Conservation (phyloP, 2,888 invertebrate species). For the Trachelus troglodyta region DNA sequence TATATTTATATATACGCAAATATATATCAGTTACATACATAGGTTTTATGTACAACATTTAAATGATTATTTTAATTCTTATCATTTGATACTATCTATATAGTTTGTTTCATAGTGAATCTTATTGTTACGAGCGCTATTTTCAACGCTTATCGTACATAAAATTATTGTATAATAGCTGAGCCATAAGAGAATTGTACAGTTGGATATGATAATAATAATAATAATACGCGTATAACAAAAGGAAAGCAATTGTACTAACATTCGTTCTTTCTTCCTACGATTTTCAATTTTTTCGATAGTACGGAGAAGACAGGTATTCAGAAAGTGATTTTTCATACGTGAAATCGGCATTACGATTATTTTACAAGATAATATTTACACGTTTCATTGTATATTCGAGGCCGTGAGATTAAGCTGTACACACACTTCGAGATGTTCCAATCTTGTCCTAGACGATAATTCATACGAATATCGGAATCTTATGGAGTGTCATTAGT, state of each 20-base stretch:
- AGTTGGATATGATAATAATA: constrained; percentile 28
- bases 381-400: constrained; percentile 35
- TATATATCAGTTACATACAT: constrained; percentile 28
- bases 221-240: constrained; percentile 23
- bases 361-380: constrained; percentile 51
- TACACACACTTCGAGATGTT: constrained; percentile 24
- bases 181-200: constrained; percentile 42
- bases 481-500: not conserved
- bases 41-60: constrained; percentile 54
- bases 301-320: not conserved
- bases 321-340: constrained; percentile 3
- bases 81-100: not conserved
- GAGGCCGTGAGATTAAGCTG: constrained; percentile 31
- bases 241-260: constrained; percentile 32
- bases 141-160: not conserved
- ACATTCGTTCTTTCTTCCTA: not conserved
- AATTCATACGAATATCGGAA: constrained; percentile 2
- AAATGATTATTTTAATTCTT: constrained; percentile 2
- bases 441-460: constrained; percentile 16
- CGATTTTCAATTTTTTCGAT: not conserved
- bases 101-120: not conserved
- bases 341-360: constrained; percentile 28
- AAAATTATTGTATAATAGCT: constrained; percentile 14
- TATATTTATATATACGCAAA: constrained; percentile 32
- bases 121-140: not conserved